Percentiles rank a stretch among this genome's conserved stretches.
Conservation (phyloP, 2,797 vertebrate species). For the Micrastur ruficollis region DNA sequence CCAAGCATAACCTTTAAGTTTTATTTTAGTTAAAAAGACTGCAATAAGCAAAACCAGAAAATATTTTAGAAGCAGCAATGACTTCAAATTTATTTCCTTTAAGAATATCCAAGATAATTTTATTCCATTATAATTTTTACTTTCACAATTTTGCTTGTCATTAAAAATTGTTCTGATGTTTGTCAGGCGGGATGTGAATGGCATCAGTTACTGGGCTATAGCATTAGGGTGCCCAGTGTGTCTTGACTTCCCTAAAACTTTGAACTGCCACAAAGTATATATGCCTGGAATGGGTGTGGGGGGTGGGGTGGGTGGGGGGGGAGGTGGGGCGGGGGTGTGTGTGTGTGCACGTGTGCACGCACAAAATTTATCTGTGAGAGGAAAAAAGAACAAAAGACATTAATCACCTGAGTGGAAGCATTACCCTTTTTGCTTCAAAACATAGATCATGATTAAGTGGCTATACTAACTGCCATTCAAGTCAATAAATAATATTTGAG, state of each 20-base stretch:
- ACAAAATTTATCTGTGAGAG: background rate
- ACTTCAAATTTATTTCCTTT: background rate
- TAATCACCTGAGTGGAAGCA: background rate
- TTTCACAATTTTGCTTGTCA: background rate
- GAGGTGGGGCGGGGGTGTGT: too few relatives aligned
- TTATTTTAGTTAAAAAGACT: background rate
- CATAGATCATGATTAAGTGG: background rate
- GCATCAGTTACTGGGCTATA: background rate
- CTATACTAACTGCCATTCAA: background rate
- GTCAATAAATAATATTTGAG: background rate
- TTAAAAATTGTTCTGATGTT: background rate
- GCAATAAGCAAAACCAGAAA: background rate
- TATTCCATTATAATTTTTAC: background rate
- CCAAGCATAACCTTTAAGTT: background rate
- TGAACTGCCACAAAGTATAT: background rate
- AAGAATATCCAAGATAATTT: background rate
- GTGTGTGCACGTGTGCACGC: background rate
- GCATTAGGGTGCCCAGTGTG: background rate
- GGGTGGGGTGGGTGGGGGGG: too few relatives aligned
- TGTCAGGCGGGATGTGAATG: background rate
- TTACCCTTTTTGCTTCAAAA: background rate
- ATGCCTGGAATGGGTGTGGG: background rate
- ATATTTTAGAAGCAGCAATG: background rate
- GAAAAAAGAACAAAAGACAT: background rate
- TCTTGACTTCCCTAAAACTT: background rate